Evolutionary conservation across 2,797 vertebrate species (phyloP).

Genomic region (Fundulus diaphanus): DNA sequence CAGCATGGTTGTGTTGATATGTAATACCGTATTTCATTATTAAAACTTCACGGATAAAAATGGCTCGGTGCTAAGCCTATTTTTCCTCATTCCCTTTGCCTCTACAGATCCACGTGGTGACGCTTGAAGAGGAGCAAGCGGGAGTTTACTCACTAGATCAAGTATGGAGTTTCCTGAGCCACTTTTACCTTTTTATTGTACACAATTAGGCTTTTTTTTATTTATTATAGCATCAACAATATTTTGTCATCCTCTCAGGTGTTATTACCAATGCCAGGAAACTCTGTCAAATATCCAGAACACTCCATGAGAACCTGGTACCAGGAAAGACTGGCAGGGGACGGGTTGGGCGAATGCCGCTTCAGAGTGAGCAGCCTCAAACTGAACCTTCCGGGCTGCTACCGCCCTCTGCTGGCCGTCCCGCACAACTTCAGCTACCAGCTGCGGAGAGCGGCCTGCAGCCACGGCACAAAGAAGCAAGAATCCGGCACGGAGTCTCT

Average conservation of each 20-base stretch:
- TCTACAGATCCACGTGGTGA: constrained; percentile 80
- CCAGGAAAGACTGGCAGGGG: constrained; percentile 83
- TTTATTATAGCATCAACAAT: background rate
- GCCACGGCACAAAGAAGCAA: constrained; percentile 13
- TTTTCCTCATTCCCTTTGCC: background rate
- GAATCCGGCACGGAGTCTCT: constrained; percentile 27
- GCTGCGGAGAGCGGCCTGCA: constrained; percentile 61
- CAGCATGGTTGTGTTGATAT: no score
- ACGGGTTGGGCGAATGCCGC: constrained; percentile 83
- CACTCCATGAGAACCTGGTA: constrained; percentile 90
- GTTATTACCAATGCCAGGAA: constrained; percentile 93
- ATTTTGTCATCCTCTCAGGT: constrained; percentile 77
- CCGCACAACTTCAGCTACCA: constrained; percentile 84
- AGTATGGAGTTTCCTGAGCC: constrained; percentile 48
- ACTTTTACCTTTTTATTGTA: no score
- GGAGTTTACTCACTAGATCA: constrained; percentile 72
- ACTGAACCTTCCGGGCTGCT: constrained; percentile 93
- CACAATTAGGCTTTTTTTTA: background rate
- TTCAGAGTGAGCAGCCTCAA: constrained; percentile 89
- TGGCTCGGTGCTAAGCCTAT: background rate
- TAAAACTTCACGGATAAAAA: background rate
- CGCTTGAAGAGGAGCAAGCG: constrained; percentile 68
- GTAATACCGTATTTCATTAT: no score
- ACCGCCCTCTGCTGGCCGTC: constrained; percentile 88
- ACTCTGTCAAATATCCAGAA: constrained; percentile 89